Evolutionary conservation across 2,797 vertebrate genomes (phyloP), one percentile per base, ranked within the genome.

Genomic region (Thripadectes ignobilis): DNA sequence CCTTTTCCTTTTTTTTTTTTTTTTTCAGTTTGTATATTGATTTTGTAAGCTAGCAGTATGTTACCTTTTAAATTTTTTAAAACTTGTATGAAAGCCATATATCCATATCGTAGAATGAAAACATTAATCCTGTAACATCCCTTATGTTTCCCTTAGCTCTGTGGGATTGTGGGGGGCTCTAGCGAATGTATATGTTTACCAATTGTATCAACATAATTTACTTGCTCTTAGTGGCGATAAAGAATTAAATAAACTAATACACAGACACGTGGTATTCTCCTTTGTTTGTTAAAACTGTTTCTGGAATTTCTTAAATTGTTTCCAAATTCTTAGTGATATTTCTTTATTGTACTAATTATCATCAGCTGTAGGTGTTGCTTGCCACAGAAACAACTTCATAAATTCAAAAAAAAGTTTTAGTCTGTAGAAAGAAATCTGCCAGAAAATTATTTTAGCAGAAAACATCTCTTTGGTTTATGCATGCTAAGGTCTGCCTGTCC

Each of bases 201-300:
- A 48, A 49, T 72, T 96, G 80, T 92, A 96, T 95, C 85, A 71
- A 59, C 79, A 58, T 81, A 93, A 89, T 93, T 88, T 77, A 91
- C 89, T 92, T 96, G 85, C 84, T 96, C 75, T 95, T 96, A 95
- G 94, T 87, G 78, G 39, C 23, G 73, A 95, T 91, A 41, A 81
- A 95, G 49, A 95, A 89, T 81, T 94, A 89, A 94, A 96, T 96
- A 95, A 94, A 96, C 87, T 96, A 95, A 95, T 97, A 90, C 65
- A 89, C 72, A 65, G 83, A 79, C 46, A 67, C 0, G 2, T 83
- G 43, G 52, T 63, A 82, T 87, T 79, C 24, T 95, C 45, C 21
- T 96, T 93, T 84, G 38, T 65, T 73, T 84, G 34, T 84, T 76
- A 43, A 34, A 93, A 72, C 58, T 12, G 51, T 55, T 84, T 75